phyloP scores from a whole-genome alignment of 23 tunicate genomes.

The Oikopleura dioica region DNA sequence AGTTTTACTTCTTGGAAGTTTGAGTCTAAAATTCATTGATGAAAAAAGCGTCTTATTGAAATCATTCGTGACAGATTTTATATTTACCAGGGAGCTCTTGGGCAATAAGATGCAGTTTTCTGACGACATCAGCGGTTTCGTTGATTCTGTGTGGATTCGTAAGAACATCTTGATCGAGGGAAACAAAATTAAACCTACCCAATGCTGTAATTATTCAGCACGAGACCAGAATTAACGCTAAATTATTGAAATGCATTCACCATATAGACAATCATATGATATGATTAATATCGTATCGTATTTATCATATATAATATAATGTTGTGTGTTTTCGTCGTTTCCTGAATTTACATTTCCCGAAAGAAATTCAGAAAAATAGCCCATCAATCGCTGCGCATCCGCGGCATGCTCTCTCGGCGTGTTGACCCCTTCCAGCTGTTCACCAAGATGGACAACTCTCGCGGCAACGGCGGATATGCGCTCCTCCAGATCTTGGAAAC shows the following conservation, averaged over 20 bases:
- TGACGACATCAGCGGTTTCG: slow-evolving; percentile 93
- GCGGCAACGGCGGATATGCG: slow-evolving; percentile 87
- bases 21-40: neutral
- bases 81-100: slow-evolving; percentile 60
- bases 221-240: neutral
- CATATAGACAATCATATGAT: neutral
- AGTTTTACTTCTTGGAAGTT: slow-evolving; percentile 32
- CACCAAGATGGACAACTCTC: slow-evolving; percentile 93
- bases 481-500: slow-evolving; percentile 82
- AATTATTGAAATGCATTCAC: neutral
- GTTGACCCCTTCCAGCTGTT: slow-evolving; percentile 92
- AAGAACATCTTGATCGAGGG: slow-evolving; percentile 29
- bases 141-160: slow-evolving; percentile 34
- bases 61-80: neutral
- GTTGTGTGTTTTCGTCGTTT: too few relatives aligned
- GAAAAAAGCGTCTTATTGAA: neutral
- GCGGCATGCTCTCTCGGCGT: slow-evolving; percentile 96
- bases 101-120: slow-evolving; percentile 87
- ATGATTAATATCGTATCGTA: neutral
- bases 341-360: neutral
- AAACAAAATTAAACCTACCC: slow-evolving; percentile 2
- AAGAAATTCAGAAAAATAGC: slow-evolving; percentile 18
- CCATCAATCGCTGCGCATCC: slow-evolving; percentile 90
- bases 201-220: neutral
- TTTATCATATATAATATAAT: neutral